Evolutionary conservation across 2,797 vertebrate species (phyloP), one percentile per base, ranked within the genome.

Genomic region (Cyclopterus lumpus): DNA sequence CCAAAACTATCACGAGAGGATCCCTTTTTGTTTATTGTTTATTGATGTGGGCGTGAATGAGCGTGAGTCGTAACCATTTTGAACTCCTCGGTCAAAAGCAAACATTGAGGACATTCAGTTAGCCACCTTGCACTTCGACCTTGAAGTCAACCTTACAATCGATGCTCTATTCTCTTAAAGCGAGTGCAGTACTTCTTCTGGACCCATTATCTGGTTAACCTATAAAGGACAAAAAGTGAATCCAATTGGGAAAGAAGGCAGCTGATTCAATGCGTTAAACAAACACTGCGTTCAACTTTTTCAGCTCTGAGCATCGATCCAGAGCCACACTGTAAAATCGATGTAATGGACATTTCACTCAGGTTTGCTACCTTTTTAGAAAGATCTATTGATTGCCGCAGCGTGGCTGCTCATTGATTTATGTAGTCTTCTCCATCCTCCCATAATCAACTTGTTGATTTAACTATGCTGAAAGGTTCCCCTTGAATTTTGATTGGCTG

Each of bases 271-370:
- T 75, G 76, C 48, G 67, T 79, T 80, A 79, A 83, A 82, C 58
- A 85, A 92, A 91, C 74, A 82, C 55, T 11, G 65, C 54, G 51
- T 67, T 64, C 75, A 86, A 81, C 83, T 38, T 86, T 91, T 83
- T 86, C 79, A 75, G 81, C 86, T 86, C 69, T 53, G 82, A 83
- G 71, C 68, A 91, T 92, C n/a, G 71, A 90, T 81, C 81, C 67
- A 30, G 81, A 92, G 81, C 79, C 80, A 81, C 90, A 91, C 82
- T 90, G 82, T 89, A 86, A 88, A 93, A 88, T 92, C 85, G 42
- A 90, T 89, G 90, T 64, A 38, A 91, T 86, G 86, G 91, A 93
- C 91, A 86, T 91, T 93, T 93, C 88, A 92, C 92, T 94, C 93
- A 93, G 92, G 92, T 93, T 91, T 82, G 84, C 86, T 91, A 89